Evolutionary conservation across 2,888 invertebrate species (phyloP).

Genomic region (Rugalucina vietnamica): DNA sequence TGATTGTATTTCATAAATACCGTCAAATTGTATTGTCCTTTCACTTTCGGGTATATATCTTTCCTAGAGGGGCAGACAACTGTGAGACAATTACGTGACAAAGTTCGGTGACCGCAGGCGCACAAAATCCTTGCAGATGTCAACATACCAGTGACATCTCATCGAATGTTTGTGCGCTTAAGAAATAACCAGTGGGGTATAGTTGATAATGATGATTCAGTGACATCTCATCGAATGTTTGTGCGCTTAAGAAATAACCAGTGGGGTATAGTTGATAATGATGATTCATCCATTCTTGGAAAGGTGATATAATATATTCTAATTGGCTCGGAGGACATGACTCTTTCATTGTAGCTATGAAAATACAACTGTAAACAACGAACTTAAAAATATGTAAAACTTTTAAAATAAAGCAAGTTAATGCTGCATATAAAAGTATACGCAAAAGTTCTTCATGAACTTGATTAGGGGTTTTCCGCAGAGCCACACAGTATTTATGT

Average conservation of each 20-base stretch:
- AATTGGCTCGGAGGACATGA: no score
- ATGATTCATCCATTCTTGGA: conserved; percentile 25
- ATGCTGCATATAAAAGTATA: no score
- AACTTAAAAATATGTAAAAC: no score
- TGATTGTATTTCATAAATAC: no score
- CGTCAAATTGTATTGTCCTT: no score
- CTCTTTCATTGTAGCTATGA: no score
- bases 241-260: background rate
- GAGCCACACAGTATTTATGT: no score
- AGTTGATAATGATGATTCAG: conserved; percentile 43
- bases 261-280: conserved; percentile 53
- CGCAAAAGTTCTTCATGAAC: no score
- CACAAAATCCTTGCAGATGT: background rate
- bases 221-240: background rate
- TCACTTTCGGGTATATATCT: conserved; percentile 26
- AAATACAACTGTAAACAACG: no score
- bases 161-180: background rate
- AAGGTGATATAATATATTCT: conserved; percentile 32
- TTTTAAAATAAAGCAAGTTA: no score
- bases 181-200: conserved; percentile 42
- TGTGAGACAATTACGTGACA: conserved; percentile 13
- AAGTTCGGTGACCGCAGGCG: background rate
- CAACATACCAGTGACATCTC: background rate
- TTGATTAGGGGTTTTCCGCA: no score
- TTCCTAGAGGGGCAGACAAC: conserved; percentile 36